phyloP scores from a whole-genome alignment of 2,113 vertebrate genomes.

The Notarius quadriscutis region DNA sequence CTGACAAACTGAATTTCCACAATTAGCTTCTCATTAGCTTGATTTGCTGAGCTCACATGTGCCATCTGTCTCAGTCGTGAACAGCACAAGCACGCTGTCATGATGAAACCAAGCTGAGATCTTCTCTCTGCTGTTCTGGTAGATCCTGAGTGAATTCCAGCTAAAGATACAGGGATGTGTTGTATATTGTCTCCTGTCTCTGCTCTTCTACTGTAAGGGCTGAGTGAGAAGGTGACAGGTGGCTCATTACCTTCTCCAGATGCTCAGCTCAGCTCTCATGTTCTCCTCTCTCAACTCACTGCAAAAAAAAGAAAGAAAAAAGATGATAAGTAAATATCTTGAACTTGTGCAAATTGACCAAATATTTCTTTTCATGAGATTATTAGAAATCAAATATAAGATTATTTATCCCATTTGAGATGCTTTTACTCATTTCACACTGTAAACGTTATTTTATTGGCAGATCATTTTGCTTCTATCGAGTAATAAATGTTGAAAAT shows the following conservation, averaged over 20 bases:
- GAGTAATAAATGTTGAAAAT: neutral
- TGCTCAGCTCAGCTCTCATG: neutral
- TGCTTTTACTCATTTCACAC: neutral
- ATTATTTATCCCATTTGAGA: neutral
- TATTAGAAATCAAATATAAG: neutral
- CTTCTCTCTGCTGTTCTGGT: neutral
- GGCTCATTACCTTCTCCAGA: neutral
- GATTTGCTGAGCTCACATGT: conserved; percentile 6
- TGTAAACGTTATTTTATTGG: neutral
- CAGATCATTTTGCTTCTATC: neutral
- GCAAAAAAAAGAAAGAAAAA: neutral
- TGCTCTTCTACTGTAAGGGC: neutral
- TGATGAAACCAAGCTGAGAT: neutral
- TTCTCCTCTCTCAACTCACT: neutral
- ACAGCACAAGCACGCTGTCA: neutral
- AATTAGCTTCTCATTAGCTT: conserved; percentile 24
- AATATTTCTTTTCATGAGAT: neutral
- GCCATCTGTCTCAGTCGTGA: conserved; percentile 3
- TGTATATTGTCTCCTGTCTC: neutral
- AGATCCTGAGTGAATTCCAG: neutral
- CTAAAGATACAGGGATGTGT: neutral
- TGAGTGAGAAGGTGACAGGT: neutral
- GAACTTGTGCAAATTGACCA: neutral
- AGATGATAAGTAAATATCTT: neutral
- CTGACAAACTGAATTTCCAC: neutral